These are phyloP conservation scores for Onchidella celtica DNA, from an alignment of 2,888 invertebrate species.

Conservation along the genomic window DNA sequence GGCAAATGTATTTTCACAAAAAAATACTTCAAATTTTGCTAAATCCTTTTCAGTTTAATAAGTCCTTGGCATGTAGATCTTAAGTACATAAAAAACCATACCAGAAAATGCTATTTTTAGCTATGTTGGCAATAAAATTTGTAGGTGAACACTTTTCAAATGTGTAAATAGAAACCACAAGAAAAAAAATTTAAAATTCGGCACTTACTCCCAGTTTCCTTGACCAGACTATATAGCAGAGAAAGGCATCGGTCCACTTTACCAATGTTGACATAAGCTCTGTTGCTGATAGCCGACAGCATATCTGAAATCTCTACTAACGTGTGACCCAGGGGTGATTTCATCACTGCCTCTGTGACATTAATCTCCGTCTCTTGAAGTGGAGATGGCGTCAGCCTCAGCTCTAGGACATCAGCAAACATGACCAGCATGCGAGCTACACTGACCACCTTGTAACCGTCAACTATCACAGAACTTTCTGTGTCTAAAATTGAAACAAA, in stretches of 20 bases:
- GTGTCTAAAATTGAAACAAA: conserved; percentile 8
- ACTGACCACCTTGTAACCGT: conserved; percentile 35
- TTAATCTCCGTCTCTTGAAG: neutral
- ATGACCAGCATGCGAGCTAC: conserved; percentile 45
- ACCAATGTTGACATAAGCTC: conserved; percentile 22
- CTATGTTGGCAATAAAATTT: too few species aligned
- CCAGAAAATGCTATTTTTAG: too few species aligned
- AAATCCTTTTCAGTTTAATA: neutral
- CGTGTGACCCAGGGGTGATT: conserved; percentile 22
- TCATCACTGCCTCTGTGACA: neutral
- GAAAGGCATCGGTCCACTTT: conserved; percentile 42
- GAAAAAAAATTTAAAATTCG: too few species aligned
- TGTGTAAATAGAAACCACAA: too few species aligned
- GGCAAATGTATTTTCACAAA: neutral
- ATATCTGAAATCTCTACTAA: conserved; percentile 20
- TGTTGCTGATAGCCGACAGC: conserved; percentile 25
- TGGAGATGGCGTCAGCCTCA: neutral
- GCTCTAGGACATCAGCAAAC: conserved; percentile 35
- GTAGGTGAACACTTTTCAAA: too few species aligned
- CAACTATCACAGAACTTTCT: conserved; percentile 19
- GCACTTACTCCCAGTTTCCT: conserved; percentile 41
- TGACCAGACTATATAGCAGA: conserved; percentile 32
- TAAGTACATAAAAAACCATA: too few species aligned
- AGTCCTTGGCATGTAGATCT: too few species aligned
- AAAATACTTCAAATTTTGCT: neutral